phyloP scores from a whole-genome alignment of 2,888 invertebrate species.

The Drosophila algonquin region DNA sequence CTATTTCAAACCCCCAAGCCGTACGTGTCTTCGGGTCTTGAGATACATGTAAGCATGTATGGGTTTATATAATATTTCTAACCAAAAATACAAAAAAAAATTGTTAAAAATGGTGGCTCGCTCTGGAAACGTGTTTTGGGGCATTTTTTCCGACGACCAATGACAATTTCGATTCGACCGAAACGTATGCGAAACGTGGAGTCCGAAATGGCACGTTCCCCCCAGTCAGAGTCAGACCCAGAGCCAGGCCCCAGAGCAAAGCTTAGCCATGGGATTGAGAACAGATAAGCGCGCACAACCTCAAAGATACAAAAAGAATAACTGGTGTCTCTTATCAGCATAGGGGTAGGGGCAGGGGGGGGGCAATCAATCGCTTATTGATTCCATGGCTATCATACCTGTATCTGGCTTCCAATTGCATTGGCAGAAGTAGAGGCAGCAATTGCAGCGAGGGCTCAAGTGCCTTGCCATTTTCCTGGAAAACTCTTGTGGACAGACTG shows the following conservation, averaged over 20 bases:
- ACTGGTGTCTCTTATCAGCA: conserved; percentile 45
- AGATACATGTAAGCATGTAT: conserved; percentile 23
- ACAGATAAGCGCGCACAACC: conserved; percentile 7
- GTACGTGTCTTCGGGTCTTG: conserved; percentile 63
- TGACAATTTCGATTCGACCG: conserved; percentile 51
- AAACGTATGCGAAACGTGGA: conserved; percentile 50
- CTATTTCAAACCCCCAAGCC: conserved; percentile 44
- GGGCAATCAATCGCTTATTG: conserved; percentile 43
- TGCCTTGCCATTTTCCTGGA: conserved; percentile 55
- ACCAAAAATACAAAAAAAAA: conserved; percentile 50
- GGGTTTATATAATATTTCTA: conserved; percentile 47
- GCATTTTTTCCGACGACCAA: conserved; percentile 58
- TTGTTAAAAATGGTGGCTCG: conserved; percentile 69
- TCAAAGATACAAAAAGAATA: conserved; percentile 13
- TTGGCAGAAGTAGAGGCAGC: conserved; percentile 42
- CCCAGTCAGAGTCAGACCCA: background rate
- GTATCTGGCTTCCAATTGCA: conserved; percentile 34
- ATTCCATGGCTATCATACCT: conserved; percentile 39
- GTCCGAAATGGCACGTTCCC: conserved; percentile 64
- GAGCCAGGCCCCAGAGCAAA: background rate
- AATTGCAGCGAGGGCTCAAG: conserved; percentile 43
- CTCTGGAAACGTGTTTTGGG: conserved; percentile 58
- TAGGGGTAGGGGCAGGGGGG: background rate
- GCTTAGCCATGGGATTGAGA: conserved; percentile 26
- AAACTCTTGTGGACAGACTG: conserved; percentile 44